Evolutionary conservation across 2,888 invertebrate genomes (phyloP).

Genomic region (Pardosa pseudoannulata): DNA sequence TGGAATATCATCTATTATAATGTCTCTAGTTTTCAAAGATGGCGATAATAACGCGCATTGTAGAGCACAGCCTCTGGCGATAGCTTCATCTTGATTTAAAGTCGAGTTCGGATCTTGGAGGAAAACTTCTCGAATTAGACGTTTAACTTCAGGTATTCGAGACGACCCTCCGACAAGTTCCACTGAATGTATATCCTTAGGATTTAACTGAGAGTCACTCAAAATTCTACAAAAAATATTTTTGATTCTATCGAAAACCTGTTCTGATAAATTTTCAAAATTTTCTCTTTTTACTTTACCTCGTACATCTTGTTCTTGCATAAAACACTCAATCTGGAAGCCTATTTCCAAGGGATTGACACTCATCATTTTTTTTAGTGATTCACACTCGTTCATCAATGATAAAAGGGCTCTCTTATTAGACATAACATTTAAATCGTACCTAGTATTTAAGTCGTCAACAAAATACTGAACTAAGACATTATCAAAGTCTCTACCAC

Average conservation of each 20-base stretch:
- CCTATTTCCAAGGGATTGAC: slow-evolving; percentile 97
- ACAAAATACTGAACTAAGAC: slow-evolving; percentile 91
- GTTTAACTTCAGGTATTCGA: slow-evolving; percentile 89
- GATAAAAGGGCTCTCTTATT: slow-evolving; percentile 91
- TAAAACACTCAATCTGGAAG: slow-evolving; percentile 97
- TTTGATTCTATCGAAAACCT: slow-evolving; percentile 79
- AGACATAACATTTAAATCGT: slow-evolving; percentile 89
- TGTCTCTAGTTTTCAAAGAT: slow-evolving; percentile 96
- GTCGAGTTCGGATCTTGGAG: slow-evolving; percentile 93
- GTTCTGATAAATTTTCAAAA: slow-evolving; percentile 66
- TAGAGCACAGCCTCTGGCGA: slow-evolving; percentile 95
- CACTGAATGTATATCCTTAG: slow-evolving; percentile 93
- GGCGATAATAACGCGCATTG: slow-evolving; percentile 98
- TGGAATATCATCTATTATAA: slow-evolving; percentile 94
- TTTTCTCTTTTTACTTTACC: slow-evolving; percentile 82
- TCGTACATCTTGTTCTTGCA: slow-evolving; percentile 97
- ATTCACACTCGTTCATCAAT: slow-evolving; percentile 94
- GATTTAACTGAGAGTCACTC: slow-evolving; percentile 83
- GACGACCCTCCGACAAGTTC: slow-evolving; percentile 98
- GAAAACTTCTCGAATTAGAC: slow-evolving; percentile 79
- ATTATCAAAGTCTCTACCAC: slow-evolving; percentile 94
- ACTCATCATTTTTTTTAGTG: slow-evolving; percentile 99
- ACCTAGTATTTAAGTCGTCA: slow-evolving; percentile 90
- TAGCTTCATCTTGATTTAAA: slow-evolving; percentile 96
- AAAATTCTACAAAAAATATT: slow-evolving; percentile 85